Evolutionary conservation across 2,113 vertebrate genomes (phyloP), one percentile per base, ranked within the genome.

Genomic region (Cepphus grylle): DNA sequence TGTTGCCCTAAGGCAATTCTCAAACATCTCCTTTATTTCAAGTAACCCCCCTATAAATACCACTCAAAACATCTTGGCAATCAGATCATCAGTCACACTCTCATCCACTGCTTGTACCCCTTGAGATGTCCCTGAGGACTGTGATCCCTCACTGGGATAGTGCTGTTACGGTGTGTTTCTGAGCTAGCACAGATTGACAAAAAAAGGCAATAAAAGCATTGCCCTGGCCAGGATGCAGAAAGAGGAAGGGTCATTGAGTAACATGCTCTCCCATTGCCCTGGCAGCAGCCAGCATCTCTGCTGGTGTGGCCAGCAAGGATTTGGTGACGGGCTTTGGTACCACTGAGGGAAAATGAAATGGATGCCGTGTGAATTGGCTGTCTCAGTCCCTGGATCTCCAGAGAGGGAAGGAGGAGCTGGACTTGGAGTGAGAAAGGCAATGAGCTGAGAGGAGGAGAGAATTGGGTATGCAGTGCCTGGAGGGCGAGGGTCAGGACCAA

Each of bases 401-500:
- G 71, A 77, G n/a, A 80, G 20, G 49, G 30, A 88, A 88, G 55
- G 55, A 77, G 79, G 38, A 93, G 38, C 15, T 66, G 53, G 27
- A 47, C 43, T 69, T 50, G 29, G 45, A 96, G 38, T 77, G n/a
- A 88, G 76, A 93, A 92, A 96, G 32, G 71, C 81, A 62, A 19
- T 17, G 53, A 96, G 58, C 71, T 88, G 58, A 86, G 49, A 89
- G 15, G 40, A 95, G 59, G 61, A 93, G 72, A 94, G 58, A 95
- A 88, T 3, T 94, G 62, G 78, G 71, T 86, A 70, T 85, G 71
- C 81, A 88, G 74, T 94, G 96, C 96, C 96, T 96, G 85, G 81
- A 96, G 96, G 96, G 92, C 42, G 67, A 96, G 81, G 94, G 96
- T 97, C 96, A 93, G 67, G 79, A 94, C 69, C 95, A 96, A 93